Percentiles rank a stretch among this genome's conserved stretches.
These are phyloP conservation scores for Zhuqinia jingwanae DNA, from an alignment of 2,888 invertebrate genomes.

Conservation along the genomic window DNA sequence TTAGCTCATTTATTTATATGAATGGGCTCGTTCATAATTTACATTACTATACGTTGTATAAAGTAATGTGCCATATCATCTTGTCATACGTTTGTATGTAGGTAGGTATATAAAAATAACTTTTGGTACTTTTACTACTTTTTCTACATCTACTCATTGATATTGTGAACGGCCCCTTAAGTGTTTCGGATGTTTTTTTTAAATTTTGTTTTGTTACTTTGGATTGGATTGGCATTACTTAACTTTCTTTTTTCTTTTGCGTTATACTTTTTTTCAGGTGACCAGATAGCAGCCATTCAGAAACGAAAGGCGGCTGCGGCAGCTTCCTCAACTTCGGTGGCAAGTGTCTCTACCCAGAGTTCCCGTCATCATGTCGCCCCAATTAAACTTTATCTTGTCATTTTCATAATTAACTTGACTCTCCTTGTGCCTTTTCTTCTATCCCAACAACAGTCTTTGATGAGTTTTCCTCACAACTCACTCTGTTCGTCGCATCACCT, in stretches of 20 bases:
- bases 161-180: too few relatives aligned
- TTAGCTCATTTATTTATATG: neutral
- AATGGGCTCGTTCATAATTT: neutral
- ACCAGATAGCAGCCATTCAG: conserved; percentile 94
- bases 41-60: too few relatives aligned
- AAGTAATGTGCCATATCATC: too few relatives aligned
- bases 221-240: too few relatives aligned
- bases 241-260: conserved; percentile 73
- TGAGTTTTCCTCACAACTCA: neutral
- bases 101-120: too few relatives aligned
- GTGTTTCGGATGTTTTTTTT: too few relatives aligned
- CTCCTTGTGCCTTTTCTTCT: conserved; percentile 60
- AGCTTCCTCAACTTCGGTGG: conserved; percentile 67
- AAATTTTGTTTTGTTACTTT: too few relatives aligned
- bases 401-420: conserved; percentile 47
- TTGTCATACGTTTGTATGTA: too few relatives aligned
- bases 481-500: neutral
- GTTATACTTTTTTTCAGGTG: too few relatives aligned
- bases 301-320: conserved; percentile 85
- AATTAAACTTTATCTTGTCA: conserved; percentile 36
- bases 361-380: conserved; percentile 25
- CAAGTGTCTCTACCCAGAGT: conserved; percentile 23
- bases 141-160: too few relatives aligned
- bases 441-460: conserved; percentile 13
- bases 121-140: too few relatives aligned